Evolutionary conservation across 53 echinoderm and acorn worm species (phyloP).

Genomic region (Hippasteria phrygiana): DNA sequence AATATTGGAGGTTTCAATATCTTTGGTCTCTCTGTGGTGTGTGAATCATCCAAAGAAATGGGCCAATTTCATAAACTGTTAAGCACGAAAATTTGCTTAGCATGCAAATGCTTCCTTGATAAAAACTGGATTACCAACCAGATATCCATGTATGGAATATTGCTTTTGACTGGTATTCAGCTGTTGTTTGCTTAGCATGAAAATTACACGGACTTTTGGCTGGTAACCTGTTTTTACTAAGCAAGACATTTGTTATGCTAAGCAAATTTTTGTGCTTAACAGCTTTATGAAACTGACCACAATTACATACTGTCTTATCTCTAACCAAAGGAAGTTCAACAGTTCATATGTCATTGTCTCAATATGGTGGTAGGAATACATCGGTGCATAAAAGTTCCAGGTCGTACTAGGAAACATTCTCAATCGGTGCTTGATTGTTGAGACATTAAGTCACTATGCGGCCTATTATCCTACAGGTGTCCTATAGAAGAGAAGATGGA

Average conservation of each 20-base stretch:
- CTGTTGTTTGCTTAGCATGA: no score
- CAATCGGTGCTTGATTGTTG: background rate
- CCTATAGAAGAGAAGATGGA: constrained; percentile 62
- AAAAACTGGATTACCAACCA: no score
- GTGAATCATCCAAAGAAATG: background rate
- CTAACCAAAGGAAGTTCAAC: constrained; percentile 17
- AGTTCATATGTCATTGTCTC: constrained; percentile 25
- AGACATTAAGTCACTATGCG: constrained; percentile 1
- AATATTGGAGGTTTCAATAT: background rate
- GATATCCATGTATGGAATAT: no score
- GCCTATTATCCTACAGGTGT: constrained; percentile 53
- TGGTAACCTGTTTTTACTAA: no score
- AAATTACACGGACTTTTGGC: no score
- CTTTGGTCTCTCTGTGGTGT: background rate
- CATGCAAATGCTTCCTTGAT: no score
- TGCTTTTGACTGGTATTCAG: no score
- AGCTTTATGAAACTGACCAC: background rate
- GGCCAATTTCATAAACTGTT: background rate
- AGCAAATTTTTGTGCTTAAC: no score
- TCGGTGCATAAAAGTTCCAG: constrained; percentile 14
- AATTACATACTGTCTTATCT: constrained; percentile 12
- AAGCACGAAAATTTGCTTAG: background rate
- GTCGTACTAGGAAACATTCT: constrained; percentile 12
- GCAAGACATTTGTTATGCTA: no score
- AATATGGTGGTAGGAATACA: background rate